phyloP scores from a whole-genome alignment of 2,888 invertebrate species.

The Meiosimyza platycephala region DNA sequence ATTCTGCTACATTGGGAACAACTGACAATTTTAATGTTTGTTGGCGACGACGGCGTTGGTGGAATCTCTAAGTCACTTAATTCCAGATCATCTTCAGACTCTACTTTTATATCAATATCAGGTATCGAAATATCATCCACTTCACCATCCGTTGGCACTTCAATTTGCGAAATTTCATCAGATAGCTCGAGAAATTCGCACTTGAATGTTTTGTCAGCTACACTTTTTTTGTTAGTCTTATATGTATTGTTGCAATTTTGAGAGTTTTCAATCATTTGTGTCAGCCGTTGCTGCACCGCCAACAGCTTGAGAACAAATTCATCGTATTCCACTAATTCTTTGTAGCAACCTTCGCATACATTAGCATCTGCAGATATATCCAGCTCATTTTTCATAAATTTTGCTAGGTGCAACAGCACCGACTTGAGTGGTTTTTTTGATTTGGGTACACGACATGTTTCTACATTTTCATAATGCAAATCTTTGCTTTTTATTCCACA shows the following conservation, averaged over 20 bases:
- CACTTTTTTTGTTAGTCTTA: no score
- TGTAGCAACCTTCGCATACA: slow-evolving; percentile 57
- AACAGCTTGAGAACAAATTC: slow-evolving; percentile 61
- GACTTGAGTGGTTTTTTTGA: slow-evolving; percentile 58
- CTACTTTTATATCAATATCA: slow-evolving; percentile 33
- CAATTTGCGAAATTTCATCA: no score
- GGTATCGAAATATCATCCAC: no score
- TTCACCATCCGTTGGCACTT: no score
- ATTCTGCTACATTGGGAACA: slow-evolving; percentile 20
- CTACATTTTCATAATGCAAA: slow-evolving; percentile 46
- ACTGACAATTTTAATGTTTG: slow-evolving; percentile 4
- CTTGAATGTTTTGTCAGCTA: slow-evolving; percentile 16
- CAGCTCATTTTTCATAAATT: slow-evolving; percentile 57
- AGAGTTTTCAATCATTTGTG: slow-evolving; percentile 53
- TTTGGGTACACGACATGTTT: slow-evolving; percentile 53
- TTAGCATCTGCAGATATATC: slow-evolving; percentile 50
- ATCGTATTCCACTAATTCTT: slow-evolving; percentile 58
- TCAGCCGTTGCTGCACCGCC: slow-evolving; percentile 57
- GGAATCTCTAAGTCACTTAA: slow-evolving; percentile 14
- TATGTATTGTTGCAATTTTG: slow-evolving; percentile 39
- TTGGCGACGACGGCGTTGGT: slow-evolving; percentile 27
- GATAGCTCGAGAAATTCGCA: slow-evolving; percentile 16
- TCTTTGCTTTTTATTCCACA: slow-evolving; percentile 54
- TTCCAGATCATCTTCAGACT: slow-evolving; percentile 31
- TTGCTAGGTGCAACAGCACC: slow-evolving; percentile 59